Evolutionary conservation across 2,797 vertebrate species (phyloP).

Genomic region (Hypotaenidia okinawae): DNA sequence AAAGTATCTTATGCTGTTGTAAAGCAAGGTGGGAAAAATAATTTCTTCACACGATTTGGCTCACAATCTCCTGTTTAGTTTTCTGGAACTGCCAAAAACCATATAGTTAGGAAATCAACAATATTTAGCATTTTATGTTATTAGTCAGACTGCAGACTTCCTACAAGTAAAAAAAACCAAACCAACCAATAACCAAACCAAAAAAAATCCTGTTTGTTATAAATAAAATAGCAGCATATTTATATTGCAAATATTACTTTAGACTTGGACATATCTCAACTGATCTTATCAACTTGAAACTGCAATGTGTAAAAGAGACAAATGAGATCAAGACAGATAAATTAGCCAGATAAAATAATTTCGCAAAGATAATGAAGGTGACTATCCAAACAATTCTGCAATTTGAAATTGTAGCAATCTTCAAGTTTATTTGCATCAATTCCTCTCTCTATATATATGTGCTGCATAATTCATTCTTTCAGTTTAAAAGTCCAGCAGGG

Average conservation of each 20-base stretch:
- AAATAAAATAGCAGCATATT: neutral
- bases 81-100: neutral
- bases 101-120: neutral
- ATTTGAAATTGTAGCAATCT: neutral
- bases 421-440: neutral
- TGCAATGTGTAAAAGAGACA: neutral
- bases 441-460: neutral
- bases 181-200: too few relatives aligned
- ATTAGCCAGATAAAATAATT: neutral
- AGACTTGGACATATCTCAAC: neutral
- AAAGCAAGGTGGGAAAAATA: neutral
- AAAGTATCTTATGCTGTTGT: neutral
- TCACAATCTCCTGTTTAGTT: neutral
- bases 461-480: neutral
- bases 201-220: neutral
- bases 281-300: neutral
- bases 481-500: neutral
- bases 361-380: neutral
- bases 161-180: neutral
- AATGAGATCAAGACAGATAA: neutral
- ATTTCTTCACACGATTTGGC: neutral
- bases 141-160: neutral
- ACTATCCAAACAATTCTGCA: neutral
- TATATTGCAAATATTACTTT: neutral
- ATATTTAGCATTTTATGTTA: neutral